Base-by-base conservation (phyloP, 2,888 invertebrate genomes). In the Brachypterus glaber region DNA sequence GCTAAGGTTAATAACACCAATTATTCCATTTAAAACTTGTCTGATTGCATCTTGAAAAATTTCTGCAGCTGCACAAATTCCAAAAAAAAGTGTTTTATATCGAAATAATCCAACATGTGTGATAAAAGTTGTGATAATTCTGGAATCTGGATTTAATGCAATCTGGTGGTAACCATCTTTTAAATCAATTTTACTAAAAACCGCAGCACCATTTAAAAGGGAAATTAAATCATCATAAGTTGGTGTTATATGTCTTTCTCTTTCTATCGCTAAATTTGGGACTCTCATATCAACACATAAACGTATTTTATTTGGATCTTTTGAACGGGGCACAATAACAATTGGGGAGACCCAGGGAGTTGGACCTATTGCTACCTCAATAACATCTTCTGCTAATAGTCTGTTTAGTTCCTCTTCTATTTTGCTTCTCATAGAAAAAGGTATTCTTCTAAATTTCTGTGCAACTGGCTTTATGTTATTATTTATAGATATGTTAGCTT, bases 21-120 rank as follows among this genome's bases (percentile, higher is more conserved):
- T 5, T 12, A 59, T 57, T 2, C 44, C 49, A 27, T 42, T 25
- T 3, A 67, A 34, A 7, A 63, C 51, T 41, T 49, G 47, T 33
- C 56, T 53, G 5, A 67, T 43, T 2, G 51, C 52, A 43, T 63
- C 58, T 47, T 66, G 62, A 44, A 63, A 67, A 3, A 62, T 49
- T 48, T 66, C 68, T 1, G 62, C 59, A 2, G 67, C 67, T 35
- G 61, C 62, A 2, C 48, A 49, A 5, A 66, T 56, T 0, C 57
- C 59, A 41, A 59, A 60, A 44, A 54, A 48, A 3, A 59, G 33
- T 29, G 62, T 17, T 41, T 63, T 65, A 39, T 59, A 67, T 11
- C 57, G 40, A 36, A 40, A 60, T 5, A 64, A 30, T 1, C 61
- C 62, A 16, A 44, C 47, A 11, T 46, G 45, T 2, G 60, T 59